Base-by-base conservation (phyloP, 2,797 vertebrate genomes). In the Gymnothorax javanicus region DNA sequence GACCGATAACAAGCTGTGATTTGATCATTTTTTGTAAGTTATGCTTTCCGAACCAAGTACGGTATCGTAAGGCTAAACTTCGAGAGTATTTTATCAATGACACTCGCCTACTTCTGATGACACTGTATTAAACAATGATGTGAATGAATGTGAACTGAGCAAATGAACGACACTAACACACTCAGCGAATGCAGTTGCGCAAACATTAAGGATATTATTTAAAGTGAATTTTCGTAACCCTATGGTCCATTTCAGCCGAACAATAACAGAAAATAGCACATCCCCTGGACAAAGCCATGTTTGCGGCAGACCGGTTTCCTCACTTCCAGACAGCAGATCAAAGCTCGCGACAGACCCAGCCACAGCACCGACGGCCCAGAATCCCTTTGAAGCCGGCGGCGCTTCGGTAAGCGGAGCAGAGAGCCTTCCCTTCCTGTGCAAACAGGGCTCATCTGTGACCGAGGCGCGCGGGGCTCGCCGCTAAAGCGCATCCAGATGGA, bases 381-480 rank as follows among this genome's bases (percentile, higher is more conserved):
- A 71, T 59, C 73, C 33, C 75, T 92, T 82, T 73, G 64, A 86
- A 87, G 84, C 86, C 23, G 3, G 9, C 52, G 43, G 57, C n/a
- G 15, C 3, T 11, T 50, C 9, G 8, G 59, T 3, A 4, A 27
- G 27, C 9, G 50, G 23, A 82, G 15, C 56, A 4, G 23, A 23
- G n/a, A 59, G 82, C 5, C n/a, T 7, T 20, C 82, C 43, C 57
- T 13, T 77, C 20, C 75, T 20, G 85, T 87, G 83, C 50, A 87
- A 90, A 91, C 87, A 64, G 20, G 87, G 89, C 77, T 87, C 90
- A 91, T 91, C 89, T 92, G 92, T 92, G 91, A 91, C 77, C 88
- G 89, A 91, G 89, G 17, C 23, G 64, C 86, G 89, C 7, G 84
- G 33, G 27, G 91, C 89, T 90, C 91, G 85, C 89, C 82, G 86